Base-by-base conservation (phyloP, 2,113 vertebrate genomes). In the Stictonetta naevosa region DNA sequence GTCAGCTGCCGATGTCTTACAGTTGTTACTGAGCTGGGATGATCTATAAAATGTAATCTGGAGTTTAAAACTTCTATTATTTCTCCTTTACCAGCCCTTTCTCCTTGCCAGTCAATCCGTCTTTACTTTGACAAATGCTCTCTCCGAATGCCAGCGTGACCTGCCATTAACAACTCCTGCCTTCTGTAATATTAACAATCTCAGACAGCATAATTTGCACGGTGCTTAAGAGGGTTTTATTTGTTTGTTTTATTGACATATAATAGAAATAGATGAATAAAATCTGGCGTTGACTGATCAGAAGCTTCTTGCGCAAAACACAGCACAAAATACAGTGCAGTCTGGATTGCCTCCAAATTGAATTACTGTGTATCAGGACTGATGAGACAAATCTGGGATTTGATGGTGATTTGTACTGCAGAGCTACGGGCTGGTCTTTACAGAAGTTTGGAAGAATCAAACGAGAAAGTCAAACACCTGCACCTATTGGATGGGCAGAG, bases 211-310 rank as follows among this genome's bases (percentile, higher is more conserved):
- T 66, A 80, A 76, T 85, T 84, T 81, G 44, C 56, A 76, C 50
- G 48, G 31, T 55, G 36, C 56, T 92, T 68, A 71, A 44, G 59
- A 86, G 46, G 71, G 59, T 42, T 93, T 78, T 72, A 53, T 68
- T 91, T 86, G 77, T 55, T 77, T 86, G 33, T 25, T 81, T 88
- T 94, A 80, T 80, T 88, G 68, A 64, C 56, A 28, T 33, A 17
- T 76, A 75, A 88, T 71, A 80, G 55, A 84, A 94, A 75, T 71
- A 88, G 63, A 92, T 71, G 18, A 84, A 64, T 64, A 75, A 84
- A 91, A 84, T 80, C 84, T 80, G 79, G 74, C 19, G 0, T 55
- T 76, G 79, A 48, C 62, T 60, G 75, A 76, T 81, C 74, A 71
- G 68, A 71, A 85, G 42, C 50, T 71, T 80, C 77, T 78, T 78